Percentiles rank a stretch among this genome's conserved stretches.
These are phyloP conservation scores for Drosophila truncata DNA, from an alignment of 1,140 invertebrate species.

Conservation along the genomic window DNA sequence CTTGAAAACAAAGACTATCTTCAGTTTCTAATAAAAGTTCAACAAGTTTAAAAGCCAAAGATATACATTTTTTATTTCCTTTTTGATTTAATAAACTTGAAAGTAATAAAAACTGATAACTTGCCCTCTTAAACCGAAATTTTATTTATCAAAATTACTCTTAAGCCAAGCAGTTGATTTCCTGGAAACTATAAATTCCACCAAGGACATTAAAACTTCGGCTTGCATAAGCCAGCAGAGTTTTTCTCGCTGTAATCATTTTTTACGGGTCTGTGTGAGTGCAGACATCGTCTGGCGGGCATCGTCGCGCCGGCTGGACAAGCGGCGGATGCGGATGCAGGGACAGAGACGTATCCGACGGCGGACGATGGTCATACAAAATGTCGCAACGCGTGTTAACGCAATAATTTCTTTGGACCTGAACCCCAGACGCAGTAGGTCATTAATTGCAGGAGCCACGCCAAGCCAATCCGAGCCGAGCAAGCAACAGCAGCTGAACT, in stretches of 20 bases:
- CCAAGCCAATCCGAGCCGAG: too few relatives aligned
- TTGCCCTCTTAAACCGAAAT: background rate
- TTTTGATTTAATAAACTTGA: background rate
- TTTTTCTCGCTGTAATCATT: background rate
- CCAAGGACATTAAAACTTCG: conserved; percentile 14
- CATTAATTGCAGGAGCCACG: too few relatives aligned
- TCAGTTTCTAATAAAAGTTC: background rate
- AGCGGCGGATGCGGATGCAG: conserved; percentile 27
- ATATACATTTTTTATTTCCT: background rate
- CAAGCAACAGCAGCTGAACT: conserved; percentile 32
- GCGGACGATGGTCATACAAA: conserved; percentile 58
- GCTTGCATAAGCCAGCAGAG: background rate
- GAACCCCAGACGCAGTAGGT: conserved; percentile 77
- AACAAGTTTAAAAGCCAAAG: too few relatives aligned
- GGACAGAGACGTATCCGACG: conserved; percentile 6
- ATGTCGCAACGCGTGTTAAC: conserved; percentile 78
- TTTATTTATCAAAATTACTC: background rate
- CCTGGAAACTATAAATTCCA: background rate
- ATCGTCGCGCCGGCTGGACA: conserved; percentile 49
- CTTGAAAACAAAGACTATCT: too few relatives aligned
- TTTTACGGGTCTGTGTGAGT: conserved; percentile 41
- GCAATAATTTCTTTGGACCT: conserved; percentile 64
- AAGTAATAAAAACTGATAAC: background rate
- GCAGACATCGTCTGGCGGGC: conserved; percentile 68
- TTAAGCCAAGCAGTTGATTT: background rate